Percentiles rank a stretch among this genome's conserved stretches.
phyloP scores from a whole-genome alignment of 2,797 vertebrate genomes.

The Pangasius larnaudii region DNA sequence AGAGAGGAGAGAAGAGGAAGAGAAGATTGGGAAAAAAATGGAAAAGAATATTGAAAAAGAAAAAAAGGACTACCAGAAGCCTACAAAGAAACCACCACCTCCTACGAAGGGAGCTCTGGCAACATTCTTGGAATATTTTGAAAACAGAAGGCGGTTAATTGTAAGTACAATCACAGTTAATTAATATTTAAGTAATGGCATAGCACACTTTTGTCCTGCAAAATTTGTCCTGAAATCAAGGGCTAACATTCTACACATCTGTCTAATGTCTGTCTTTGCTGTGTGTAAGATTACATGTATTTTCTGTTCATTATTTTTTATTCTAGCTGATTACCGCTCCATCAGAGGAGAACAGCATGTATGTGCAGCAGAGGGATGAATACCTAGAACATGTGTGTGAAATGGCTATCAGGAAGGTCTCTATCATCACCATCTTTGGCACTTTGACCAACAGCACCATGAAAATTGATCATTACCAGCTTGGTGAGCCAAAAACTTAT shows the following conservation, averaged over 20 bases:
- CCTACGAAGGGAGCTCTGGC: conserved; percentile 76
- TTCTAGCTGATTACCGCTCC: conserved; percentile 91
- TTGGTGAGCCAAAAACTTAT: conserved; percentile 77
- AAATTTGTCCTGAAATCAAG: not conserved
- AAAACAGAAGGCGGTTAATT: conserved; percentile 90
- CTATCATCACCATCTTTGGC: conserved; percentile 94
- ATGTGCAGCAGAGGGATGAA: conserved; percentile 92
- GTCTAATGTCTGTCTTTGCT: not conserved
- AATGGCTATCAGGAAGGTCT: conserved; percentile 95
- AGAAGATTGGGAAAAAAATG: conserved; percentile 84
- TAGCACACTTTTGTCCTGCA: not conserved
- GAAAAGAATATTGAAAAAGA: conserved; percentile 79
- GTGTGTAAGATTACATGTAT: not conserved
- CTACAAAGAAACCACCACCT: conserved; percentile 76
- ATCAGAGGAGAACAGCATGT: conserved; percentile 87
- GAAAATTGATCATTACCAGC: conserved; percentile 99
- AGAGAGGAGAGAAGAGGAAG: conserved; percentile 75
- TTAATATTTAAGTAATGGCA: not conserved
- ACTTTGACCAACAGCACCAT: conserved; percentile 93
- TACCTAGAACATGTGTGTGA: conserved; percentile 98
- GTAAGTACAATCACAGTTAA: conserved; percentile 78
- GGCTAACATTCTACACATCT: not conserved
- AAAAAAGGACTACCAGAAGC: conserved; percentile 81
- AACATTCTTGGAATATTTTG: conserved; percentile 90
- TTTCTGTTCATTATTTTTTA: conserved; percentile 1